Evolutionary conservation across 2,888 invertebrate genomes (phyloP), one percentile per base, ranked within the genome.

Genomic region (Diplolepis rosae): DNA sequence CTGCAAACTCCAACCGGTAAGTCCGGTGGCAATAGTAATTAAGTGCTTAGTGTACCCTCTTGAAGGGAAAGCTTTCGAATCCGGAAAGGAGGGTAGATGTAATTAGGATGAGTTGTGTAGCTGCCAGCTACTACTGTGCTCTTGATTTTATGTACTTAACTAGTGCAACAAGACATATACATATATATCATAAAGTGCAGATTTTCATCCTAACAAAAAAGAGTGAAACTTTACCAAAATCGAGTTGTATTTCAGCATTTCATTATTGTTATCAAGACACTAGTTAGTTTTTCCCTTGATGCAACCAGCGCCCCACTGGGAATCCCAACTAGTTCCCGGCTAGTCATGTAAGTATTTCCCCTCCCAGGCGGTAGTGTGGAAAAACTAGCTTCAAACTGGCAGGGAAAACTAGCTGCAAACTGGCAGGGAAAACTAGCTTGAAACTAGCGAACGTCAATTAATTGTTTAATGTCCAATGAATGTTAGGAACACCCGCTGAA

Each of bases 21-120:
- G 83, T 84, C 84, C 84, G 81, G 83, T 80, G 80, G 83, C 84
- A 83, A 84, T 85, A 83, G 84, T 85, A 84, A 85, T 85, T 84
- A 85, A 85, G 84, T 82, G 79, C 77, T n/a, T 76, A 76, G 79
- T 81, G 77, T 82, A 77, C 76, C 74, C 81, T 81, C 79, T 81
- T 77, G 76, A 80, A 81, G 83, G 78, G 82, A 79, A 82, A 74
- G 77, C 78, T 72, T 71, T 73, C 78, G 80, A 80, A 83, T 80
- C 81, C 81, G 85, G 85, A 85, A 85, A 83, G 82, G 83, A 84
- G 84, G 84, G 82, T 84, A 80, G 82, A 85, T 84, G 85, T 84
- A 84, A 85, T 85, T 85, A 85, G 85, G 84, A 85, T 85, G 85
- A 85, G 82, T 85, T 84, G 84, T 79, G 83, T 84, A 77, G 79